These are phyloP conservation scores for Pocillopora grandis DNA, from an alignment of 92 coral and sea anemone genomes.

Conservation along the genomic window DNA sequence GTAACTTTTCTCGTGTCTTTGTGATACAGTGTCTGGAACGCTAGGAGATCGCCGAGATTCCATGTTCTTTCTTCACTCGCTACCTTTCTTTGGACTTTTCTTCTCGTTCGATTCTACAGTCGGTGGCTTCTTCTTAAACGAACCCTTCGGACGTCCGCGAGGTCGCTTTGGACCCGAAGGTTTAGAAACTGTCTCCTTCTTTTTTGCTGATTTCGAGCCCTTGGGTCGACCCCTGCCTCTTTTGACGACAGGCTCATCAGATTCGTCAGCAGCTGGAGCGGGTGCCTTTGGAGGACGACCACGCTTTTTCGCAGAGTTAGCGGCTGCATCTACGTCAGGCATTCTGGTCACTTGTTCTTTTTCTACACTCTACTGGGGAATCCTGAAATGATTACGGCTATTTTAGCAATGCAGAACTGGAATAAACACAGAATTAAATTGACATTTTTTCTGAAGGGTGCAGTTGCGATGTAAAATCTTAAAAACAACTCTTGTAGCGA, in stretches of 20 bases:
- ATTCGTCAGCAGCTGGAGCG: conserved; percentile 25
- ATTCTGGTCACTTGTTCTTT: conserved; percentile 25
- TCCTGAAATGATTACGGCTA: neutral
- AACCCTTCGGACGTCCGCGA: conserved; percentile 43
- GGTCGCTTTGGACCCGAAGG: conserved; percentile 53
- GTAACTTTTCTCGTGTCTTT: conserved; percentile 7
- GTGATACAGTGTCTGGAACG: conserved; percentile 1
- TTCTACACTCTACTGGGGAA: conserved; percentile 1
- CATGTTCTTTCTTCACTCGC: conserved; percentile 10
- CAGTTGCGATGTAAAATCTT: neutral
- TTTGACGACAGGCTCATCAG: conserved; percentile 50
- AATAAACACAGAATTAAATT: neutral
- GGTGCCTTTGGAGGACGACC: conserved; percentile 55
- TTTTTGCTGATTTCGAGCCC: conserved; percentile 56
- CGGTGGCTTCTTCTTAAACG: conserved; percentile 14
- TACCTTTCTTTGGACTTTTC: conserved; percentile 22
- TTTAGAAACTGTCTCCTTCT: conserved; percentile 29
- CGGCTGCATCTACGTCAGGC: conserved; percentile 39
- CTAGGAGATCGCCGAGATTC: neutral
- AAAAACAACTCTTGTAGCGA: neutral
- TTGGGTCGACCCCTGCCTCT: conserved; percentile 69
- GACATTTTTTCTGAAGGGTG: neutral
- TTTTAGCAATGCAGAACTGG: neutral
- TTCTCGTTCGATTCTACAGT: neutral
- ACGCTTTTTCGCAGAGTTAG: conserved; percentile 50